Conservation (phyloP, 2,888 invertebrate species). For the Spodoptera exigua region DNA sequence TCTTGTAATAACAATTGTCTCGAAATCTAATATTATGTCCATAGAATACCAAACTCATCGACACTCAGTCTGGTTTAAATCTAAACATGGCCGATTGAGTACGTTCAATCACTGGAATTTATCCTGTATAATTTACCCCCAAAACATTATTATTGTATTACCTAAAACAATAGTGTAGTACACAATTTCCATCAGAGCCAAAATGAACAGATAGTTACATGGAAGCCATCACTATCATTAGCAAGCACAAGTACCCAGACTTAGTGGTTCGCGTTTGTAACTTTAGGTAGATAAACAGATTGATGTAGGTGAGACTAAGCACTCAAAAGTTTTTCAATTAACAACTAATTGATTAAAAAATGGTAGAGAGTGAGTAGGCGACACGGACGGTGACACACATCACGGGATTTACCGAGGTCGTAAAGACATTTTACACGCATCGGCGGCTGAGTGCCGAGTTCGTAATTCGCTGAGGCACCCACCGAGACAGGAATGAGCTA, state of each 20-base stretch:
- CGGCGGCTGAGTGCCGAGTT: constrained; percentile 81
- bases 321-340: constrained; percentile 82
- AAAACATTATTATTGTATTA: too few species aligned
- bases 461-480: constrained; percentile 81
- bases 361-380: constrained; percentile 48
- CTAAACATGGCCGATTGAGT: background rate
- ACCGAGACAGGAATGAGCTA: constrained; percentile 83
- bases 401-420: constrained; percentile 76
- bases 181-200: too few species aligned
- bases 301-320: constrained; percentile 44
- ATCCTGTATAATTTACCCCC: too few species aligned
- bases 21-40: too few species aligned
- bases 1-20: too few species aligned
- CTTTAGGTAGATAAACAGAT: constrained; percentile 53
- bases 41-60: background rate
- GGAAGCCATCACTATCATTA: too few species aligned
- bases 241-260: background rate
- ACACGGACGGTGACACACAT: constrained; percentile 68
- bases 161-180: too few species aligned
- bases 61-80: background rate
- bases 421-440: constrained; percentile 86
- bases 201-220: too few species aligned
- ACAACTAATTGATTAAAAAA: constrained; percentile 84
- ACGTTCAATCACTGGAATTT: background rate
- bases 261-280: background rate